Base-by-base conservation (phyloP, 2,888 invertebrate genomes). In the Globia sparganii region DNA sequence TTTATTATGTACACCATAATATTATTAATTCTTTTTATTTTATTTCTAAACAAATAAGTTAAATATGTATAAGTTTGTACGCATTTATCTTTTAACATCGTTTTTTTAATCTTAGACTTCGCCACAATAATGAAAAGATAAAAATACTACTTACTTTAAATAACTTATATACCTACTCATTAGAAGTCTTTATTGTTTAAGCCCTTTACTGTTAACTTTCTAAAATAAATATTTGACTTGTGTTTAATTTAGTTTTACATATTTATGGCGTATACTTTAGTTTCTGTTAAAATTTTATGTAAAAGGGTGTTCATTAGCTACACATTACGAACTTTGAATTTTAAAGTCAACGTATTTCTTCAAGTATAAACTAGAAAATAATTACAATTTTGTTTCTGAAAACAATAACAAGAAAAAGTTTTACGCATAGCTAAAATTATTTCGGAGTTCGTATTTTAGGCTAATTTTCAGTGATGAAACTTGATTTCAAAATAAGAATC, bases 171-270 rank as follows among this genome's bases (percentile, higher is more conserved):
- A 34, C 31, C 5, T 28, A 13, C 64, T 75, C n/a, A 64, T 46
- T 28, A 75, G 13, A 53, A 34, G 9, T 53, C 31, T 37, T 53
- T 18, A 28, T 31, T 34, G 21, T 56, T 11, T 69, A 43, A 62
- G 43, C 40, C 34, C 59, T 68, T 62, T 34, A 64, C 25, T 75
- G 59, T 77, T 59, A 28, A 40, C 31, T 59, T 59, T 46, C 9
- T 21, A 18, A 65, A 59, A 34, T 46, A n/a, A 53, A 40, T 56
- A 56, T 53, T 66, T 15, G 21, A 56, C 11, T 53, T 37, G 25
- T 31, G 34, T 56, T 40, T 56, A 25, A 62, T 67, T 73, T 49
- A 62, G 46, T 67, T 66, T 66, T 79, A 78, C 31, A 78, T 79
- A 72, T 56, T 78, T 53, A 53, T 61, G 15, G 79, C 5, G 15